phyloP scores from a whole-genome alignment of 2,888 invertebrate species.

The Sisyra terminalis region DNA sequence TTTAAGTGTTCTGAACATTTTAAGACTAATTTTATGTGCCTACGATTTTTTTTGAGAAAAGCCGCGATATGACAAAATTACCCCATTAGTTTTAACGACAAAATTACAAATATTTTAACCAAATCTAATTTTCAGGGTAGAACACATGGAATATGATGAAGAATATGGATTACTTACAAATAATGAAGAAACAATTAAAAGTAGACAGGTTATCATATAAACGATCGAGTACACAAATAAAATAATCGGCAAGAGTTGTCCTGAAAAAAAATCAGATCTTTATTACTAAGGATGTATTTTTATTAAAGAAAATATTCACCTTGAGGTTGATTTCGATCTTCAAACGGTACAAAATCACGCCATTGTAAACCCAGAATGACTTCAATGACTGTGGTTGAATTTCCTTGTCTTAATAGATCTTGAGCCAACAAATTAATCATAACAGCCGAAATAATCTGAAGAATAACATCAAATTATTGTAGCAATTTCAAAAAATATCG shows the following conservation, averaged over 20 bases:
- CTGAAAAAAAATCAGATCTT: neutral
- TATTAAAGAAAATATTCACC: neutral
- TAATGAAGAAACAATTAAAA: neutral
- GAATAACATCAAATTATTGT: neutral
- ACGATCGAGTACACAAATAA: neutral
- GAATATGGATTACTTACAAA: neutral
- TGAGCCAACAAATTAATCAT: neutral
- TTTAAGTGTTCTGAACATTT: too few species aligned
- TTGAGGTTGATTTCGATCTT: slow-evolving; percentile 3
- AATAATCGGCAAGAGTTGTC: neutral
- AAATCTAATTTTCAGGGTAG: too few species aligned
- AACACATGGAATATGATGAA: too few species aligned
- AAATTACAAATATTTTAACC: too few species aligned
- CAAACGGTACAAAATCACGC: slow-evolving; percentile 5
- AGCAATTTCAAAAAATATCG: neutral
- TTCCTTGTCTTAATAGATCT: neutral
- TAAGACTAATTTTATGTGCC: too few species aligned
- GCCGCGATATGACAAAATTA: too few species aligned
- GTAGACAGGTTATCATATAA: neutral
- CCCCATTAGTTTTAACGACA: too few species aligned
- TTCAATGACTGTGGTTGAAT: neutral
- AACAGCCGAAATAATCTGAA: slow-evolving; percentile 2
- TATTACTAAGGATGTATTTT: neutral
- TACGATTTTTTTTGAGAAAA: too few species aligned
- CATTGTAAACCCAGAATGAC: slow-evolving; percentile 3